phyloP scores from a whole-genome alignment of 2,797 vertebrate genomes.

The Spinus pinus region DNA sequence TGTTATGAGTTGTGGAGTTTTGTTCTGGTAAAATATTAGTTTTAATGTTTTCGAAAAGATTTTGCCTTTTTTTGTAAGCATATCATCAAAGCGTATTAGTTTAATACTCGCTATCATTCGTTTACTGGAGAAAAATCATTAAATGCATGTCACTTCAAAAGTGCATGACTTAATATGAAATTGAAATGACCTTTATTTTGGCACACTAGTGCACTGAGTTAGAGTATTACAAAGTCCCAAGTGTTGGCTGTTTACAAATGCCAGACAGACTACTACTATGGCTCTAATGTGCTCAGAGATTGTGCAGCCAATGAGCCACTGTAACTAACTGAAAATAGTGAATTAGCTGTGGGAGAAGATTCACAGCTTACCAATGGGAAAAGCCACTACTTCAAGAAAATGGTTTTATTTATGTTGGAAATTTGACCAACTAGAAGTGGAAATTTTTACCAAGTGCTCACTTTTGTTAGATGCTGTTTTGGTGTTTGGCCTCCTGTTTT shows the following conservation, averaged over 20 bases:
- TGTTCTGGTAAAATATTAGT: conserved; percentile 2
- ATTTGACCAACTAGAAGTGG: neutral
- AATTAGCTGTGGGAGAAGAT: neutral
- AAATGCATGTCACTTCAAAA: conserved; percentile 66
- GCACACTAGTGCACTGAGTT: neutral
- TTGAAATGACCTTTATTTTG: conserved; percentile 66
- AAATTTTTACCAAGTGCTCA: neutral
- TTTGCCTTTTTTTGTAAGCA: neutral
- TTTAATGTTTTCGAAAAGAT: neutral
- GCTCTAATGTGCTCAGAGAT: neutral
- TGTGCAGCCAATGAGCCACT: neutral
- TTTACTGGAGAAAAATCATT: conserved; percentile 57
- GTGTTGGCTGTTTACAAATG: neutral
- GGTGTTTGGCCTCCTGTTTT: neutral
- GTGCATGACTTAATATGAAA: conserved; percentile 38
- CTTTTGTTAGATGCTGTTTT: neutral
- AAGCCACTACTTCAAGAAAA: neutral
- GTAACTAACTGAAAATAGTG: neutral
- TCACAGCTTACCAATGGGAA: neutral
- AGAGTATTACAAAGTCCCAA: conserved; percentile 7
- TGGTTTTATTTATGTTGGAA: neutral
- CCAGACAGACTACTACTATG: neutral
- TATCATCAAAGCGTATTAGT: conserved; percentile 42
- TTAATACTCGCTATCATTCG: conserved; percentile 47
- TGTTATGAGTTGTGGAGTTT: neutral